Evolutionary conservation across 2,888 invertebrate genomes (phyloP).

Genomic region (Hypsopygia costalis): DNA sequence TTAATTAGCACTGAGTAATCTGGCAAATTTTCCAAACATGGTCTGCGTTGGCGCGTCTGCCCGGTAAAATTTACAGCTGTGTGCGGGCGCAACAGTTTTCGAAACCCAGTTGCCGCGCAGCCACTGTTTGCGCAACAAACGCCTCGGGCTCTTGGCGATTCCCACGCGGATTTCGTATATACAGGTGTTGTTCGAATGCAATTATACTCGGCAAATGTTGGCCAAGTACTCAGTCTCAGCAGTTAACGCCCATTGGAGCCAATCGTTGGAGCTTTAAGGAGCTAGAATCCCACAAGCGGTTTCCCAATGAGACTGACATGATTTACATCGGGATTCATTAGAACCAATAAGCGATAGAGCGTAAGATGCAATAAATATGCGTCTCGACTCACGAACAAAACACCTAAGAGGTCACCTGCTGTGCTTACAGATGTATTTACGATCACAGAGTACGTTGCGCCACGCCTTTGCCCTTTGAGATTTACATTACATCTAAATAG

Average conservation of each 20-base stretch:
- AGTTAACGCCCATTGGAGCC: constrained; percentile 1
- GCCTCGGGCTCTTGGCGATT: constrained; percentile 53
- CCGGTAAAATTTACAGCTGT: constrained; percentile 10
- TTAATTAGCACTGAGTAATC: background rate
- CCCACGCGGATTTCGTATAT: constrained; percentile 77
- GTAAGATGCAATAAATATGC: constrained; percentile 57
- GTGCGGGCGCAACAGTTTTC: constrained; percentile 20
- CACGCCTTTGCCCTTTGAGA: constrained; percentile 72
- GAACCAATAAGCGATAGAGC: constrained; percentile 32
- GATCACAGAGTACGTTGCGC: constrained; percentile 45
- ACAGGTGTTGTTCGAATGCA: constrained; percentile 61
- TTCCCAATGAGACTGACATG: constrained; percentile 24
- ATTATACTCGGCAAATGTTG: constrained; percentile 47
- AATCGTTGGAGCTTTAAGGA: constrained; percentile 15
- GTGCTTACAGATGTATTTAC: constrained; percentile 70
- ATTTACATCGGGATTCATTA: constrained; percentile 32
- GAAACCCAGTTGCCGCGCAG: constrained; percentile 24
- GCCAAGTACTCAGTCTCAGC: constrained; percentile 34
- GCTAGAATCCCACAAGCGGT: constrained; percentile 13
- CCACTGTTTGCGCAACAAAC: constrained; percentile 53
- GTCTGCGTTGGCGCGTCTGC: background rate
- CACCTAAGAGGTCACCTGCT: constrained; percentile 72
- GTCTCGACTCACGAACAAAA: constrained; percentile 58
- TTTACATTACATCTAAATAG: constrained; percentile 63
- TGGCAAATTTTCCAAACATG: background rate